Percentiles rank a stretch among this genome's conserved stretches.
Evolutionary conservation across 2,888 invertebrate genomes (phyloP).

Genomic region (Thysanoteuthis rhombus): DNA sequence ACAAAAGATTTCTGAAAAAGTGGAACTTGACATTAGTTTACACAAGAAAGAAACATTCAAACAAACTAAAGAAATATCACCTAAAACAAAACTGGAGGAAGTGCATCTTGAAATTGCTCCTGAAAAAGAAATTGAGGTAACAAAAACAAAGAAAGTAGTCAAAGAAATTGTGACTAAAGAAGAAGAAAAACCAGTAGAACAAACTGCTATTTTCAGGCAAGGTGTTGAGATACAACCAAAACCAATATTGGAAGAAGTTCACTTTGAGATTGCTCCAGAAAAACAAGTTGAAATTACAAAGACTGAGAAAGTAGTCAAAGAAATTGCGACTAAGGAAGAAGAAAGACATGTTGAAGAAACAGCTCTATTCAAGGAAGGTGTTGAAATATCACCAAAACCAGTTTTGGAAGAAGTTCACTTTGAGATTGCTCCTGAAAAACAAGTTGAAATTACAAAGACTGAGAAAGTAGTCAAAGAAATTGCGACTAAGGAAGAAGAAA

Average conservation of each 20-base stretch:
- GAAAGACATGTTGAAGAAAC: slow-evolving; percentile 36
- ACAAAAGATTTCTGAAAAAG: background rate
- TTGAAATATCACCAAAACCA: slow-evolving; percentile 30
- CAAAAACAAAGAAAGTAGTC: background rate
- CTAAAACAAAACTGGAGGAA: slow-evolving; percentile 34
- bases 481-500: slow-evolving; percentile 31
- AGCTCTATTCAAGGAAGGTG: slow-evolving; percentile 26
- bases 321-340: slow-evolving; percentile 41
- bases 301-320: slow-evolving; percentile 40
- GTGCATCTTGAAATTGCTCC: slow-evolving; percentile 36
- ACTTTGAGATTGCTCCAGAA: slow-evolving; percentile 35
- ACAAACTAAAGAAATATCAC: background rate
- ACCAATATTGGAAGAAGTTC: slow-evolving; percentile 36
- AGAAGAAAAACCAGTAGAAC: slow-evolving; percentile 20
- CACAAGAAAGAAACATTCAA: slow-evolving; percentile 29
- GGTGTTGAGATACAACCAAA: slow-evolving; percentile 16
- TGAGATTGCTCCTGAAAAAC: background rate
- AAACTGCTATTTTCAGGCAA: background rate
- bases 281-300: slow-evolving; percentile 17
- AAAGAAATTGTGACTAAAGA: slow-evolving; percentile 32
- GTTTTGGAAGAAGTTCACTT: slow-evolving; percentile 26
- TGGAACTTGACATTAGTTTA: slow-evolving; percentile 16
- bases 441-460: slow-evolving; percentile 34
- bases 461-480: slow-evolving; percentile 28
- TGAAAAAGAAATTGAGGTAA: slow-evolving; percentile 13